Percentiles rank a stretch among this genome's conserved stretches.
These are phyloP conservation scores for Montipora cactus DNA, from an alignment of 64 coral and sea anemone genomes.

Conservation along the genomic window DNA sequence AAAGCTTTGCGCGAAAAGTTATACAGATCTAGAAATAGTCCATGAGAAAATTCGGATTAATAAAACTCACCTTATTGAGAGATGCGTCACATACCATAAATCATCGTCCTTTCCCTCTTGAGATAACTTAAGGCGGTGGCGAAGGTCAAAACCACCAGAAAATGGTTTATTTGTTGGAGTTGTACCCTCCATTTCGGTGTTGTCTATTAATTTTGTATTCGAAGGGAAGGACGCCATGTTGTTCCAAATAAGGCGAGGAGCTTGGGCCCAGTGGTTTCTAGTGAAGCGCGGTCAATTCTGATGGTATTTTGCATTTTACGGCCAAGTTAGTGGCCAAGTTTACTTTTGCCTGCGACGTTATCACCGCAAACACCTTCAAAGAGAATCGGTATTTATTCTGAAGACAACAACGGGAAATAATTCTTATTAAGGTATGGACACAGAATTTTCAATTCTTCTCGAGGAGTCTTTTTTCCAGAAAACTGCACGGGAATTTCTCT, in stretches of 20 bases:
- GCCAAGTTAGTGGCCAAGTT: too few relatives aligned
- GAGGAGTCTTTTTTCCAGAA: too few relatives aligned
- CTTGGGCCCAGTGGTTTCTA: neutral
- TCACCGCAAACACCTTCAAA: too few relatives aligned
- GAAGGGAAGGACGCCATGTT: constrained; percentile 1
- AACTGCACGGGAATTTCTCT: too few relatives aligned
- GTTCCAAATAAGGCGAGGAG: neutral
- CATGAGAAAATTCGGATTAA: too few relatives aligned
- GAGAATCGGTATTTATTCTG: too few relatives aligned
- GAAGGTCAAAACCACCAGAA: constrained; percentile 41
- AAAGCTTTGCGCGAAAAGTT: too few relatives aligned
- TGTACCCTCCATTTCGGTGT: neutral
- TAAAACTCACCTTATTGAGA: constrained; percentile 30
- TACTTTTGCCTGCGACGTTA: too few relatives aligned
- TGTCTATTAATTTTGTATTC: too few relatives aligned
- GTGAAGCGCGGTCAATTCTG: neutral
- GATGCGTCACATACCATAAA: constrained; percentile 36
- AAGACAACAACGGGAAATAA: too few relatives aligned
- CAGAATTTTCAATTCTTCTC: neutral
- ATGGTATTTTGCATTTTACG: neutral
- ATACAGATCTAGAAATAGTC: too few relatives aligned
- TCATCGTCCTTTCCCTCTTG: constrained; percentile 27
- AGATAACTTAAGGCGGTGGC: constrained; percentile 26
- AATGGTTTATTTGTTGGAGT: neutral
- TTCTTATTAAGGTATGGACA: neutral